phyloP scores from a whole-genome alignment of 2,113 vertebrate genomes.

The Hippopotamus amphibius region DNA sequence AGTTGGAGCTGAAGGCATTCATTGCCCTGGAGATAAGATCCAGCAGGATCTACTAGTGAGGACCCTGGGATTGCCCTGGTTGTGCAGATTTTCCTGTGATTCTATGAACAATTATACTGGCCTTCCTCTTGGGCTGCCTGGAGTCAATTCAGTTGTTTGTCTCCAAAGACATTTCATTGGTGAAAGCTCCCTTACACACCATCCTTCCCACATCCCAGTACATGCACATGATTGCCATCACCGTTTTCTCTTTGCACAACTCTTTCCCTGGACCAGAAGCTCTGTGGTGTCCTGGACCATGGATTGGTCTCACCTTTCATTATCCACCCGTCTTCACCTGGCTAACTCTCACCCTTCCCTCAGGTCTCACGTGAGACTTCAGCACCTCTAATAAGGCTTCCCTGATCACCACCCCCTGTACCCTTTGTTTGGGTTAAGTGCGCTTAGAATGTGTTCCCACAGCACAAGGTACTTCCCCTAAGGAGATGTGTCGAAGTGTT shows the following conservation, averaged over 20 bases:
- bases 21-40: neutral
- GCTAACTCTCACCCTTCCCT: neutral
- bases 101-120: neutral
- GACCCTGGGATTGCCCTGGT: neutral
- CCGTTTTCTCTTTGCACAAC: neutral
- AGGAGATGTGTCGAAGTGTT: neutral
- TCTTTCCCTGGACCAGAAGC: neutral
- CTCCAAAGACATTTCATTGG: neutral
- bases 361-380: neutral
- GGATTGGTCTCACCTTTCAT: neutral
- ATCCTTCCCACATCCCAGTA: neutral
- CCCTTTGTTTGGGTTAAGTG: neutral
- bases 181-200: neutral
- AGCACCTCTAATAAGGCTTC: neutral
- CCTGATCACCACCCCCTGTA: neutral
- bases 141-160: neutral
- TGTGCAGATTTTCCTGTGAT: neutral
- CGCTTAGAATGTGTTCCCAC: neutral
- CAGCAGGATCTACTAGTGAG: neutral
- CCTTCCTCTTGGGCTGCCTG: slow-evolving; percentile 12
- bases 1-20: neutral
- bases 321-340: neutral
- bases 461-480: neutral
- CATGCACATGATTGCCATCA: neutral
- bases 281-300: neutral